Evolutionary conservation across 2,888 invertebrate species (phyloP).

Genomic region (Lydus trimaculatus): DNA sequence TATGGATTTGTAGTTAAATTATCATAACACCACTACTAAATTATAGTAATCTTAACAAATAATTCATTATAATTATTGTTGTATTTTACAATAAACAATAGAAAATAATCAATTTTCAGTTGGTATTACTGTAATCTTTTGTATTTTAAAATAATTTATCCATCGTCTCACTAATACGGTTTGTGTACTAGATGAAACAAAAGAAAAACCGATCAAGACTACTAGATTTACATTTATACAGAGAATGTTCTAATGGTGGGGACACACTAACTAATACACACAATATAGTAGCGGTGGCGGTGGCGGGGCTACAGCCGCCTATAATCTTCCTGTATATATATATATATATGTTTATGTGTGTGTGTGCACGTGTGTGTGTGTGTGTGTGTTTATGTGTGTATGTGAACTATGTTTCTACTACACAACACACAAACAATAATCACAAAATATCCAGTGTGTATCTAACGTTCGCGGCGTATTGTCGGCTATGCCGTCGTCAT

Average conservation of each 20-base stretch:
- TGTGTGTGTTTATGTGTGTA: not conserved
- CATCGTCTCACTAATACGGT: not conserved
- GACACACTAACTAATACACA: not conserved
- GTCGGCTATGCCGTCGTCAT: conserved; percentile 25
- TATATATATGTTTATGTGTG: not conserved
- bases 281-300: not conserved
- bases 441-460: conserved; percentile 36
- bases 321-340: not conserved
- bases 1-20: no score
- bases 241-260: not conserved
- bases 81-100: no score
- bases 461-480: conserved; percentile 35
- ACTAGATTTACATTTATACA: not conserved
- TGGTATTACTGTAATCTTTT: no score
- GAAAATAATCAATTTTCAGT: no score
- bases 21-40: no score
- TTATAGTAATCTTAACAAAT: no score
- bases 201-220: not conserved
- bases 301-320: not conserved
- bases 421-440: conserved; percentile 5
- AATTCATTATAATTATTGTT: no score
- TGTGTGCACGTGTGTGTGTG: not conserved
- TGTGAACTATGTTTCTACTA: conserved; percentile 1
- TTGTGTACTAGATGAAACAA: not conserved
- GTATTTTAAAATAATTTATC: no score